Evolutionary conservation across 2,888 invertebrate genomes (phyloP), one percentile per base, ranked within the genome.

Genomic region (Chrysolina americana): DNA sequence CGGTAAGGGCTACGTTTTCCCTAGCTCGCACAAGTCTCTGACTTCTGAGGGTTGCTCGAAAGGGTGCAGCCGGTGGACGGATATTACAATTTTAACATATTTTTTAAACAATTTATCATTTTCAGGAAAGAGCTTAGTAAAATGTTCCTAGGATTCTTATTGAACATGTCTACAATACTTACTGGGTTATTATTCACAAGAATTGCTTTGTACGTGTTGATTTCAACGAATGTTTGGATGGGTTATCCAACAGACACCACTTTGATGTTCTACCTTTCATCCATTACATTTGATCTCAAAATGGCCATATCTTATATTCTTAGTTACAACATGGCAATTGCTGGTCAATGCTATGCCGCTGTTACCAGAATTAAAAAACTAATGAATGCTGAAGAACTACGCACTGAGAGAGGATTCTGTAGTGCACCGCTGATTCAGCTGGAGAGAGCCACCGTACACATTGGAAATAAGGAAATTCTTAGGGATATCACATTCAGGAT

Each of bases 291-390:
- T 71, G 82, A 66, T 63, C 80, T 73, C 70, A 90, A 96, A 41
- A 93, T 94, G 81, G 93, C 95, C 17, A 94, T 97, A 93, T 96
- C 95, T 0, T 93, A 96, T 15, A 95, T 95, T 87, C 94, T 98
- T 81, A 97, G 98, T 0, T 93, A 94, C 89, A 94, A 93, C 65
- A 92, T 96, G 79, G 92, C 94, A 0, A 93, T 94, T 88, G 90
- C 93, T 56, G 94, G 95, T 0, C 96, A 97, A 89, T 92, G 93
- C 0, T 87, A 91, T 36, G 94, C 96, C 68, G 93, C 95, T 5
- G 91, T 94, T 71, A 91, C 90, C 75, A 90, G 96, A 74, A 89
- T 96, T 28, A 91, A 90, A 88, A 90, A 86, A 85, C 92, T 89
- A 71, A 85, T 90, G 81, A 77, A 87, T 78, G 88, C 80, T 92